phyloP scores from a whole-genome alignment of 2,797 vertebrate species.

The Sebastes goodei region DNA sequence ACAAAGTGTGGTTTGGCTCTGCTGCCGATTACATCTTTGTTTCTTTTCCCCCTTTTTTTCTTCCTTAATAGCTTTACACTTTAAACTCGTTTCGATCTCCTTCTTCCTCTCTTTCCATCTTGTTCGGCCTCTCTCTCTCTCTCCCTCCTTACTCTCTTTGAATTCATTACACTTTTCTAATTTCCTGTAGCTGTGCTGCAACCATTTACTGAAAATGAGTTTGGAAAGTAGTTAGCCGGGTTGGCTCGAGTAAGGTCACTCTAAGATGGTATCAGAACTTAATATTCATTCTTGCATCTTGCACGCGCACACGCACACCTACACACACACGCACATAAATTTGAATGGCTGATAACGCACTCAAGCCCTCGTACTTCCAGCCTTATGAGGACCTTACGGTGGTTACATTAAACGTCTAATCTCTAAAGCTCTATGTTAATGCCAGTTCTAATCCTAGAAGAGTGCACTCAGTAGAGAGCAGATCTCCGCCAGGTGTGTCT shows the following conservation, averaged over 20 bases:
- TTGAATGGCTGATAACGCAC: background rate
- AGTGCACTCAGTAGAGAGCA: background rate
- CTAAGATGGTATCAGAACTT: conserved; percentile 54
- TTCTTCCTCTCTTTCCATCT: background rate
- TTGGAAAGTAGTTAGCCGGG: conserved; percentile 61
- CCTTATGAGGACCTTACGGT: background rate
- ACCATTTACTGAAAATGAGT: conserved; percentile 66
- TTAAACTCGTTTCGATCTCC: background rate
- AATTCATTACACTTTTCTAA: conserved; percentile 69
- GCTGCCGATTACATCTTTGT: conserved; percentile 20
- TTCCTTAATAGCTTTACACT: conserved; percentile 4
- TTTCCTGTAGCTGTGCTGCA: conserved; percentile 69
- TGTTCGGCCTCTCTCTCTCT: conserved; percentile 4
- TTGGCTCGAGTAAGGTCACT: conserved; percentile 48
- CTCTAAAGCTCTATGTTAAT: background rate
- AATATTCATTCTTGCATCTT: conserved; percentile 48
- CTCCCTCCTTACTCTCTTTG: conserved; percentile 21
- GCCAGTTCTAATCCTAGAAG: background rate
- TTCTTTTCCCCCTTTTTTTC: background rate
- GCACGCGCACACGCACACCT: background rate
- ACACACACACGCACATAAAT: conserved; percentile 1
- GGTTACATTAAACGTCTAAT: background rate
- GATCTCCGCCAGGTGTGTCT: background rate
- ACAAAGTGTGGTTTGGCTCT: conserved; percentile 72
- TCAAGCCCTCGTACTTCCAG: background rate